Conservation (phyloP, 2,797 vertebrate species). For the Melanotaenia pygmaea region DNA sequence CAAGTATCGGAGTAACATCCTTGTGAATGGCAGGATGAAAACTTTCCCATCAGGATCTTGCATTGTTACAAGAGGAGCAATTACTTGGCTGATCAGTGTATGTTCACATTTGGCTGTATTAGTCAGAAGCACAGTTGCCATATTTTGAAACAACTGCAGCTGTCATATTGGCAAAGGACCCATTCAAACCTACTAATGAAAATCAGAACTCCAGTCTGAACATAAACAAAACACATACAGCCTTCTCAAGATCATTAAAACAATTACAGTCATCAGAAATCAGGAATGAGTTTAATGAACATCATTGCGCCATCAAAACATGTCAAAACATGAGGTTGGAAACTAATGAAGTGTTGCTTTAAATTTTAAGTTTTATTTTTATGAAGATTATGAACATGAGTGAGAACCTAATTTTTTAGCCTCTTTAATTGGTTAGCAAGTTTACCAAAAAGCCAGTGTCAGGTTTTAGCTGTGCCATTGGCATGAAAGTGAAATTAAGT, state of each 20-base stretch:
- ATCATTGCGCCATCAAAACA: too few relatives aligned
- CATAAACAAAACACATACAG: not conserved
- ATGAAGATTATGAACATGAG: not conserved
- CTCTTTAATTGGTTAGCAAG: not conserved
- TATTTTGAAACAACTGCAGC: not conserved
- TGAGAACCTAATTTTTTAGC: not conserved
- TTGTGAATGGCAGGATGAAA: not conserved
- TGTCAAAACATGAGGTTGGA: too few relatives aligned
- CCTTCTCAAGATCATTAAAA: not conserved
- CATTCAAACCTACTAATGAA: not conserved
- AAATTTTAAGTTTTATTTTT: not conserved
- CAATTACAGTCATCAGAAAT: too few relatives aligned
- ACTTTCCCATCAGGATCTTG: not conserved
- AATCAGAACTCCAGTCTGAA: not conserved
- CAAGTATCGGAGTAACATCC: not conserved
- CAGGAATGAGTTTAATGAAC: too few relatives aligned
- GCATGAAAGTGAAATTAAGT: not conserved
- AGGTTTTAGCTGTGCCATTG: not conserved
- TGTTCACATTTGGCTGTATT: not conserved
- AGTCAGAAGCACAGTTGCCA: not conserved
- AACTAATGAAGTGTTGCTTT: too few relatives aligned
- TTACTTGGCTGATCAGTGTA: not conserved
- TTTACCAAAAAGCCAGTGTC: not conserved
- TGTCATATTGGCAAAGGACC: not conserved
- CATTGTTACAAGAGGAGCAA: not conserved